Evolutionary conservation across 2,888 invertebrate genomes (phyloP), one percentile per base, ranked within the genome.

Genomic region (Melanchra persicariae): DNA sequence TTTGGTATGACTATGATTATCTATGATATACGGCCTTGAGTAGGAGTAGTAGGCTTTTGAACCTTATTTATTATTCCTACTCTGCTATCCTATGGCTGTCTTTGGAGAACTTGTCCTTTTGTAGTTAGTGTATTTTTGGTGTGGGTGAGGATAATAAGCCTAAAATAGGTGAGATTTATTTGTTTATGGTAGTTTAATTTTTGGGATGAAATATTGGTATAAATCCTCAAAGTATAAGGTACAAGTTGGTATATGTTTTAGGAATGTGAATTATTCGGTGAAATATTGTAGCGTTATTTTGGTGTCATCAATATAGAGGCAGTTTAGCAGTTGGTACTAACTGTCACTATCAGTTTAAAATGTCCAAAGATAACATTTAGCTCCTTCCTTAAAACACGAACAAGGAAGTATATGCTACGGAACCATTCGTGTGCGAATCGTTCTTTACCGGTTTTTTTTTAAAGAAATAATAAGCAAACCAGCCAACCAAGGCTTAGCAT

Each of bases 381-480:
- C n/a, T n/a, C n/a, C n/a, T n/a, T n/a, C n/a, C n/a, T n/a, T n/a
- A n/a, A n/a, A n/a, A n/a, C n/a, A n/a, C n/a, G n/a, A n/a, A n/a
- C n/a, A n/a, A n/a, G n/a, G n/a, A n/a, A n/a, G n/a, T n/a, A n/a
- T n/a, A n/a, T n/a, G n/a, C n/a, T n/a, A n/a, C n/a, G 45, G 19
- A 45, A 5, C 6, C 17, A 0, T 19, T 19, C 19, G 17, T 19
- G 12, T 40, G 40, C 40, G 15, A 40, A 3, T 40, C 15, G 40
- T 5, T 15, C 15, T 4, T 40, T 0, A 1, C 4, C 12, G 40
- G 17, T 77, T 58, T 61, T 58, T n/a, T 30, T 57, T 71, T 30
- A 52, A 76, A 77, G 54, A 62, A 49, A 57, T 51, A 22, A 79
- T 77, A 82, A 55, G 67, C n/a, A 5, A 64, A 17, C 17, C 10